Conservation (phyloP, 2,888 invertebrate species). For the Epistrophella euchroma region DNA sequence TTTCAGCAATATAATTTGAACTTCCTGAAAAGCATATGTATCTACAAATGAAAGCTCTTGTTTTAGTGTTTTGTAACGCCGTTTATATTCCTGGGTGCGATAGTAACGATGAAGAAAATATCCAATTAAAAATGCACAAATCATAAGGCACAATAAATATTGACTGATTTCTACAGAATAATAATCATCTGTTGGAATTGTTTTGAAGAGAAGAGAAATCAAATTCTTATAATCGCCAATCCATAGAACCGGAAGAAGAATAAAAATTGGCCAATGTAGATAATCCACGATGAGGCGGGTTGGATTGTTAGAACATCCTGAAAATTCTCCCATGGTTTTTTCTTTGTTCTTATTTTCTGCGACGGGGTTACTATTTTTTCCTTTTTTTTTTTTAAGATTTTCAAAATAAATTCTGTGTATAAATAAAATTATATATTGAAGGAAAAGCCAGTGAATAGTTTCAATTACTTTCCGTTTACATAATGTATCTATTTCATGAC, state of each 20-base stretch:
- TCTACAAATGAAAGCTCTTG: conserved; percentile 22
- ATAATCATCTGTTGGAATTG: conserved; percentile 47
- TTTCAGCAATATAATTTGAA: conserved; percentile 22
- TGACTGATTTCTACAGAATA: conserved; percentile 25
- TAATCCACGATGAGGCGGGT: conserved; percentile 6
- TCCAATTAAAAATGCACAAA: not conserved
- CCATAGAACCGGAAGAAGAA: conserved; percentile 57
- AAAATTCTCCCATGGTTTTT: conserved; percentile 20
- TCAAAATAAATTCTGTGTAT: not conserved
- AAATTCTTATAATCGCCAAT: conserved; percentile 67
- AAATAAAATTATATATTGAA: not conserved
- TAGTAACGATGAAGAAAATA: conserved; percentile 10
- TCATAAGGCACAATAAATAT: not conserved
- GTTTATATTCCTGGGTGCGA: conserved; percentile 12
- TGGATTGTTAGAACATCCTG: not conserved
- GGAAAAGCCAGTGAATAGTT: too few species aligned
- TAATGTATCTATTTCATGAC: too few species aligned
- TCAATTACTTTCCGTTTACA: too few species aligned
- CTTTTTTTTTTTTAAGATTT: not conserved
- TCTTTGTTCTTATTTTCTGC: not conserved
- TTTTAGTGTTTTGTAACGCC: conserved; percentile 13
- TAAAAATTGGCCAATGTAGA: conserved; percentile 28
- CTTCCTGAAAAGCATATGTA: conserved; percentile 33
- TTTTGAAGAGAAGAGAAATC: conserved; percentile 69
- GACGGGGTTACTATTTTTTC: not conserved